Evolutionary conservation across 2,797 vertebrate species (phyloP), one percentile per base, ranked within the genome.

Genomic region (Echiichthys vipera): DNA sequence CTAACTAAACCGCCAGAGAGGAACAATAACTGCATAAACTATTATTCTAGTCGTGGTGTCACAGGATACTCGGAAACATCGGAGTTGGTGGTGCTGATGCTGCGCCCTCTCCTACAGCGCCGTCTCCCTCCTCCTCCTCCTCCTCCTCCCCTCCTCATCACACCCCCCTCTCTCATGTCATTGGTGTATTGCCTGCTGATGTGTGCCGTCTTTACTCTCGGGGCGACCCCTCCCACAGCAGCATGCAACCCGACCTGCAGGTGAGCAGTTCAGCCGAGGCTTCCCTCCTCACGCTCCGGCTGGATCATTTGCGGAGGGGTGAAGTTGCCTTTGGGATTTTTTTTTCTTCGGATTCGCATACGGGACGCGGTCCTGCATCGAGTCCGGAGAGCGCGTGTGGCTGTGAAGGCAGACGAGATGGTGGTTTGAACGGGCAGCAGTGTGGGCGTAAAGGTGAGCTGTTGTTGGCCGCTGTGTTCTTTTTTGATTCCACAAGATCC

Each of bases 171-270:
- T 56, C 57, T 49, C 77, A n/a, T 10, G 1, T 47, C n/a, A 67
- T 55, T 51, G 51, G 50, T 24, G 54, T 37, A 13, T 9, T 32
- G 17, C 37, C 51, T 78, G 43, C 63, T 54, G 71, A 2, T 69
- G 37, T 65, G 30, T 14, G 68, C 62, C 39, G 59, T 62, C 2
- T 68, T 73, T 68, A 36, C 62, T 66, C 63, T 18, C 71, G 22
- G 74, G 69, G 32, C 64, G 22, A 74, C 74, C 83, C 73, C 84
- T 69, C 82, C 87, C 74, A 46, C 84, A 9, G 57, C 71, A 14
- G 58, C 69, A 18, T 61, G 83, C 77, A 78, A 65, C 68, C 56
- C 82, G 77, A 87, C 76, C 83, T 72, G 77, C 83, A 86, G 87
- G 87, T 89, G 88, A 88, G 7, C 75, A 63, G 49, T 65, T 51